Base-by-base conservation (phyloP, 2,113 vertebrate genomes). In the Motacilla alba region DNA sequence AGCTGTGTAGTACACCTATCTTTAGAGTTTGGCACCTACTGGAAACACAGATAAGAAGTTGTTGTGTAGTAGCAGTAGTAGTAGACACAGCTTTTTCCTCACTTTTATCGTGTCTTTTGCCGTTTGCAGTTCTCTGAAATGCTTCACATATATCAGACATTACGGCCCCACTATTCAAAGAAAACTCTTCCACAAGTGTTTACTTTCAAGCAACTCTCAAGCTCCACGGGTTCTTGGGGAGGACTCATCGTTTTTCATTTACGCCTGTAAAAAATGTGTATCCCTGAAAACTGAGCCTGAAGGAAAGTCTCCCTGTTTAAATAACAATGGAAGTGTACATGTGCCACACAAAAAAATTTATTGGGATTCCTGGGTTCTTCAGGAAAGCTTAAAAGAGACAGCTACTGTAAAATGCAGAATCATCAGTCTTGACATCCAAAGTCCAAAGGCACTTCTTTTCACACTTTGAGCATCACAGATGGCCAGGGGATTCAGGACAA, bases 21-120 rank as follows among this genome's bases (percentile, higher is more conserved):
- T 79, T 89, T 33, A 46, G 63, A 94, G 90, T 53, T 9, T 60
- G 46, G 58, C 62, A 79, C 67, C 31, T 52, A 30, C 41, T 68
- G 55, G 59, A 92, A 96, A 86, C 20, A 90, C 15, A 46, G 66
- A 59, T 75, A 89, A 90, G 86, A 43, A 90, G 72, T 33, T 69
- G 52, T 41, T 84, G 58, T n/a, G 30, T 41, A 27, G 69, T 9
- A 73, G 44, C 18, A 82, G 62, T 8, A 84, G 35, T 30, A 41
- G 58, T 15, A 82, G 62, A 69, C 7, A 43, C 15, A 33, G 28
- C 33, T 82, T 76, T 80, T 20, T 4, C 52, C 62, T 94, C 49
- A 2, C 37, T 83, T 92, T 76, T 37, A 49, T 60, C 7, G 2
- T 2, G 2, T 44, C 11, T 44, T 85, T 90, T 84, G 43, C 39